Percentiles rank a stretch among this genome's conserved stretches.
phyloP scores from a whole-genome alignment of 2,888 invertebrate species.

The Apamea crenata region DNA sequence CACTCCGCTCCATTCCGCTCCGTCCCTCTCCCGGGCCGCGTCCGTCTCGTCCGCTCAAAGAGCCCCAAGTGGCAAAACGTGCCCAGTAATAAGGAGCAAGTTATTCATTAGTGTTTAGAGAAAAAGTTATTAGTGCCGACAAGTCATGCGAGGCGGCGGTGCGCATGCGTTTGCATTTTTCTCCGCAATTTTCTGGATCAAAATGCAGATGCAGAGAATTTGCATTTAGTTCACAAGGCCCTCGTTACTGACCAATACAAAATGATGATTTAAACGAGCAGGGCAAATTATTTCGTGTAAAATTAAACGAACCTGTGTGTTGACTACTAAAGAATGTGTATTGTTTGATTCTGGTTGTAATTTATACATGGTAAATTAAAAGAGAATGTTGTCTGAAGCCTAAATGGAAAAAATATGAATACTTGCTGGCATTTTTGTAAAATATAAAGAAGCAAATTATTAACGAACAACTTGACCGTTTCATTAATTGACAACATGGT shows the following conservation, averaged over 20 bases:
- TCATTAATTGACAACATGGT: slow-evolving; percentile 76
- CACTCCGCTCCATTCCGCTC: slow-evolving; percentile 33
- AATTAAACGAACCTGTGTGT: slow-evolving; percentile 34
- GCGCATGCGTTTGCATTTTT: slow-evolving; percentile 87
- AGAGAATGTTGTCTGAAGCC: slow-evolving; percentile 26
- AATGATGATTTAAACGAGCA: slow-evolving; percentile 40
- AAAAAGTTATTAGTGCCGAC: slow-evolving; percentile 86
- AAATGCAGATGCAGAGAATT: slow-evolving; percentile 68
- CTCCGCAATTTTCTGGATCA: slow-evolving; percentile 81
- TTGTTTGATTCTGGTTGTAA: slow-evolving; percentile 27
- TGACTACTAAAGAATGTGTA: slow-evolving; percentile 9
- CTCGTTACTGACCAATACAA: slow-evolving; percentile 64
- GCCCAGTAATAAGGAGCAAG: slow-evolving; percentile 87
- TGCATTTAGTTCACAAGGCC: slow-evolving; percentile 60
- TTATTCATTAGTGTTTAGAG: slow-evolving; percentile 89
- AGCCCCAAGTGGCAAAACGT: slow-evolving; percentile 84
- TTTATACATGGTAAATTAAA: slow-evolving; percentile 34
- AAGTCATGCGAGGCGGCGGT: slow-evolving; percentile 79
- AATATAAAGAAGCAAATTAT: slow-evolving; percentile 49
- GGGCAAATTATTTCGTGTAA: slow-evolving; percentile 34
- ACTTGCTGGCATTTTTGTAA: slow-evolving; percentile 16
- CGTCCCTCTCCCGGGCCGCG: slow-evolving; percentile 48
- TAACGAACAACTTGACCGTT: slow-evolving; percentile 68
- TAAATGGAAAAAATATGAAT: slow-evolving; percentile 8
- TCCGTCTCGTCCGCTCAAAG: slow-evolving; percentile 63